Evolutionary conservation across 2,797 vertebrate species (phyloP).

Genomic region (Pristis pectinata): DNA sequence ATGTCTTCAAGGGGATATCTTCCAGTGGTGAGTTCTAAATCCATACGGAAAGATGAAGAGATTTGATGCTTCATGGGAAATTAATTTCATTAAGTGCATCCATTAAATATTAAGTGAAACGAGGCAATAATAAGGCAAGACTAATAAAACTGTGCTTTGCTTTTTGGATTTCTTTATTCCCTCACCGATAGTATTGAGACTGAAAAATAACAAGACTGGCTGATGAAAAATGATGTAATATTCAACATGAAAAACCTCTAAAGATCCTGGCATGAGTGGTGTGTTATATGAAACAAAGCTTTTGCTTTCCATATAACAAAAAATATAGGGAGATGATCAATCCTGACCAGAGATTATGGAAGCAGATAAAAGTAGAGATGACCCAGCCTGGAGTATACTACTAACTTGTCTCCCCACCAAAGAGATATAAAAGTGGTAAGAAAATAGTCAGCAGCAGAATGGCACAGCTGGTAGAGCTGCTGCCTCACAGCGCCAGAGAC

Average conservation of each 20-base stretch:
- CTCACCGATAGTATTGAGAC: slow-evolving; percentile 4
- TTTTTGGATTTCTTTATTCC: not conserved
- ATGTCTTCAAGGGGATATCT: not conserved
- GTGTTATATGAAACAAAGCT: not conserved
- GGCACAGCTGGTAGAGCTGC: too few species aligned
- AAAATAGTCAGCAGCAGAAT: too few species aligned
- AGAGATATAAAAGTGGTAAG: too few species aligned
- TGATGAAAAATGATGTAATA: slow-evolving; percentile 36
- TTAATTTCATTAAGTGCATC: slow-evolving; percentile 33
- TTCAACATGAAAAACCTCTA: slow-evolving; percentile 6
- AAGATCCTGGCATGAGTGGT: not conserved
- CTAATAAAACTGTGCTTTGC: slow-evolving; percentile 20
- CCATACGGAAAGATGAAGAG: slow-evolving; percentile 19
- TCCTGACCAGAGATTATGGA: not conserved
- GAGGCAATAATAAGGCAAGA: not conserved
- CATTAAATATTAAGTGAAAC: slow-evolving; percentile 23
- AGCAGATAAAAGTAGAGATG: not conserved
- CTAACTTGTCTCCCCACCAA: not conserved
- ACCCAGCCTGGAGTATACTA: not conserved
- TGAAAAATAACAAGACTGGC: not conserved
- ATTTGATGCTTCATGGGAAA: not conserved
- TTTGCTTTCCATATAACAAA: not conserved
- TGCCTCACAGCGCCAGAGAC: too few species aligned
- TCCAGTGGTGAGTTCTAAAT: not conserved
- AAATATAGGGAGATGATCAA: not conserved